Conservation (phyloP, 2,888 invertebrate genomes). For the Clivina fossor region DNA sequence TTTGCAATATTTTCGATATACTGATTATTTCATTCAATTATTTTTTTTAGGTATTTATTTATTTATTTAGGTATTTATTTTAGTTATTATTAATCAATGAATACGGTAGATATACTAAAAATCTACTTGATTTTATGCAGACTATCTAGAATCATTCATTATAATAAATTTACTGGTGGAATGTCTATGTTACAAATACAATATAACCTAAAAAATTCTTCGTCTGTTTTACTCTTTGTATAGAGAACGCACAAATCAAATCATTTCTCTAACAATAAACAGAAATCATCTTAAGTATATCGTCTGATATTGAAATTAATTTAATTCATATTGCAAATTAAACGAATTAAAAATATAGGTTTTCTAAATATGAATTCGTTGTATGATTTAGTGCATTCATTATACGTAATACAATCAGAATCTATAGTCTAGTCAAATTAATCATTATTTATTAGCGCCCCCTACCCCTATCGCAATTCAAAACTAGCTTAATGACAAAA, state of each 20-base stretch:
- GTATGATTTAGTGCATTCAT: too few relatives aligned
- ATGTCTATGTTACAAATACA: too few relatives aligned
- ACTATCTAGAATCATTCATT: constrained; percentile 33
- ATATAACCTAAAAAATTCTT: too few relatives aligned
- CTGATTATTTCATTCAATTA: constrained; percentile 50
- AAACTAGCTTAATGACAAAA: too few relatives aligned
- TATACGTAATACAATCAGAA: too few relatives aligned
- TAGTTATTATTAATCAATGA: constrained; percentile 33
- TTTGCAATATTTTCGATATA: constrained; percentile 50
- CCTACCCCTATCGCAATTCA: too few relatives aligned
- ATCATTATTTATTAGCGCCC: too few relatives aligned
- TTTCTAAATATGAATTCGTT: too few relatives aligned
- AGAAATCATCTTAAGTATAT: constrained; percentile 34
- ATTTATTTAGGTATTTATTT: too few relatives aligned
- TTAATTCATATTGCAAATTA: constrained; percentile 6
- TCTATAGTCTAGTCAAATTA: too few relatives aligned
- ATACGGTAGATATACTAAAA: constrained; percentile 35
- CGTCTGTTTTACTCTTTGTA: too few relatives aligned
- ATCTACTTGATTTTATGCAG: constrained; percentile 35
- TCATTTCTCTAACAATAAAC: constrained; percentile 30
- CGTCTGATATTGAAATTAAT: constrained; percentile 17
- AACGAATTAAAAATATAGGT: constrained; percentile 16
- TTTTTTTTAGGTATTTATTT: too few relatives aligned
- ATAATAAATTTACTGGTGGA: constrained; percentile 32
- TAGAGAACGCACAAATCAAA: constrained; percentile 33